phyloP scores from a whole-genome alignment of 2,113 vertebrate genomes.

The Colius striatus region DNA sequence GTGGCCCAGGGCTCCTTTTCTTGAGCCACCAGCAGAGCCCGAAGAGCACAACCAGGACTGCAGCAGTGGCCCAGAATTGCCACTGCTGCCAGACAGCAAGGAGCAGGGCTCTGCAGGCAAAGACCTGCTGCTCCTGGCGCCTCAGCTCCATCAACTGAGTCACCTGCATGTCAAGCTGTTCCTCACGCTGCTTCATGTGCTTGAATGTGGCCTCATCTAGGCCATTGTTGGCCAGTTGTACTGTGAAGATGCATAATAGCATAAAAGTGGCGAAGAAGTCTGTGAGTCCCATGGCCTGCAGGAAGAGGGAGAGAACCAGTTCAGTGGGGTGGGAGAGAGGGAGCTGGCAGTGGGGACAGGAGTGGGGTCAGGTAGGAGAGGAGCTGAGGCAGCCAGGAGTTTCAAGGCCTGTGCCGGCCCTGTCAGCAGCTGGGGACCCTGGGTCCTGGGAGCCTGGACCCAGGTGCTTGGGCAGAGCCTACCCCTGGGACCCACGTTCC shows the following conservation, averaged over 20 bases:
- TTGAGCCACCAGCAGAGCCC: not conserved
- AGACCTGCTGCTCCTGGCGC: not conserved
- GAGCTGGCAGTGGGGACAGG: not conserved
- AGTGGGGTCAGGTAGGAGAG: not conserved
- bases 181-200: not conserved
- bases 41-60: not conserved
- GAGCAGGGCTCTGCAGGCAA: not conserved
- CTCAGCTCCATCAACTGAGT: not conserved
- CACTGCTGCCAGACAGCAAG: not conserved
- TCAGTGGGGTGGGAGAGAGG: not conserved
- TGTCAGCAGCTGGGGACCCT: not conserved
- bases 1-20: not conserved
- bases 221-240: not conserved
- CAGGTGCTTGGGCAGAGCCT: not conserved
- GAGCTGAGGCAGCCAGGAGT: not conserved
- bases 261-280: not conserved
- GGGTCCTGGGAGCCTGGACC: not conserved
- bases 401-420: not conserved
- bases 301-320: not conserved
- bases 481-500: not conserved
- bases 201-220: not conserved
- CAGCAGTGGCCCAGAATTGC: not conserved
- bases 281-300: not conserved
- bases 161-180: not conserved
- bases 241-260: not conserved